phyloP scores from a whole-genome alignment of 2,797 vertebrate species.

The Knipowitschia caucasica region DNA sequence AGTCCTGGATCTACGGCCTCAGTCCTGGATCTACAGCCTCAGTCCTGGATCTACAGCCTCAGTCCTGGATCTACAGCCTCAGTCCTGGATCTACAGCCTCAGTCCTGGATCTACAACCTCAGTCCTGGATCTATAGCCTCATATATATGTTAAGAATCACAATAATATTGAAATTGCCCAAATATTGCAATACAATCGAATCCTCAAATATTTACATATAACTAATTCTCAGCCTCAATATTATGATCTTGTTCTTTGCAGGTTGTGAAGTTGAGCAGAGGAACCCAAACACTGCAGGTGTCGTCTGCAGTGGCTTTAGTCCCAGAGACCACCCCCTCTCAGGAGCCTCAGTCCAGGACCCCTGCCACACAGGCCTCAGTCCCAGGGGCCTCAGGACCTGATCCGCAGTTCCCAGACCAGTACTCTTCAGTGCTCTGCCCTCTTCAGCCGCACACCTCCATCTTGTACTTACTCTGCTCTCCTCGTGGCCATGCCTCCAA shows the following conservation, averaged over 20 bases:
- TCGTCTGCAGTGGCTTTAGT: slow-evolving; percentile 70
- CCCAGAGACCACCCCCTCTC: slow-evolving; percentile 25
- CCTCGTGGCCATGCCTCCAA: slow-evolving; percentile 62
- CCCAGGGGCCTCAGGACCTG: background rate
- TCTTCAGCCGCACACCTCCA: slow-evolving; percentile 78
- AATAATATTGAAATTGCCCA: too few species aligned
- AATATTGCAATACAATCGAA: too few species aligned
- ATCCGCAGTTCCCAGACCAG: slow-evolving; percentile 1
- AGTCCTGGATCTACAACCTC: too few species aligned
- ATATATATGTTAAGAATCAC: too few species aligned
- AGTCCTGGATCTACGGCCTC: too few species aligned
- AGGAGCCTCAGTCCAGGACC: slow-evolving; percentile 36
- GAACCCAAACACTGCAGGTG: slow-evolving; percentile 80
- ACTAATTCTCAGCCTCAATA: background rate
- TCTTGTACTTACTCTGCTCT: slow-evolving; percentile 84
- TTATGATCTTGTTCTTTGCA: slow-evolving; percentile 37
- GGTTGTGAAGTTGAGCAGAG: slow-evolving; percentile 85
- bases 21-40: too few species aligned
- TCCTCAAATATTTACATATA: background rate
- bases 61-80: too few species aligned
- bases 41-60: too few species aligned
- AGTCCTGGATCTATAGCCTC: too few species aligned
- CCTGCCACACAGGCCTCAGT: too few species aligned
- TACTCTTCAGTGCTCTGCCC: slow-evolving; percentile 81
- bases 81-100: too few species aligned